Evolutionary conservation across 2,888 invertebrate species (phyloP).

Genomic region (Rhorus exstirpatorius): DNA sequence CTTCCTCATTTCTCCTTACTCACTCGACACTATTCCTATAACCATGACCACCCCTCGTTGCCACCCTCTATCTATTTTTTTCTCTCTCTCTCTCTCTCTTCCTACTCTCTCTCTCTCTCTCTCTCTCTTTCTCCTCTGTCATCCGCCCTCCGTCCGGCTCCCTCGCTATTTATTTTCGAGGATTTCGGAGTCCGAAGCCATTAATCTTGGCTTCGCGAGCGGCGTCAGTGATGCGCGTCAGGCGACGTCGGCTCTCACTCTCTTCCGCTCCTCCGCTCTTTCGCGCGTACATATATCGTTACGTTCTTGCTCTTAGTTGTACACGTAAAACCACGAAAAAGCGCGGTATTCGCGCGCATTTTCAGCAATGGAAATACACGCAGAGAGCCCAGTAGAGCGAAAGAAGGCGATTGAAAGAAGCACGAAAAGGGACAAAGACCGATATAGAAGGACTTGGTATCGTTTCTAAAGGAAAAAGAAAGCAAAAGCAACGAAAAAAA

Average conservation of each 20-base stretch:
- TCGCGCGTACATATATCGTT: slow-evolving; percentile 30
- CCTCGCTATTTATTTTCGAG: slow-evolving; percentile 85
- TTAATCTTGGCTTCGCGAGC: slow-evolving; percentile 84
- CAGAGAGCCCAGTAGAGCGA: slow-evolving; percentile 42
- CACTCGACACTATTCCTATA: slow-evolving; percentile 73
- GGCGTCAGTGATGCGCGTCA: slow-evolving; percentile 85
- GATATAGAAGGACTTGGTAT: slow-evolving; percentile 37
- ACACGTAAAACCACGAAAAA: slow-evolving; percentile 54
- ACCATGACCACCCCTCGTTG: slow-evolving; percentile 68
- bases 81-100: slow-evolving; percentile 39
- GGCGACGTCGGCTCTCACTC: slow-evolving; percentile 84
- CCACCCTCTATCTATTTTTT: slow-evolving; percentile 54
- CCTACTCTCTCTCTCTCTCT: slow-evolving; percentile 39
- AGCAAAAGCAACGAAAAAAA: slow-evolving; percentile 66
- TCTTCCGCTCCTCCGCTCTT: slow-evolving; percentile 41
- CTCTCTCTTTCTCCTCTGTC: slow-evolving; percentile 44
- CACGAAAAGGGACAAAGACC: slow-evolving; percentile 67
- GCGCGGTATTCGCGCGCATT: slow-evolving; percentile 26
- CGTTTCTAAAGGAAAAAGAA: slow-evolving; percentile 50
- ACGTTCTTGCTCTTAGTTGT: slow-evolving; percentile 75
- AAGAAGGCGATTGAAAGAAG: slow-evolving; percentile 68
- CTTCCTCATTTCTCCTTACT: slow-evolving; percentile 51
- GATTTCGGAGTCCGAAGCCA: slow-evolving; percentile 86
- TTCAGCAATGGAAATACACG: slow-evolving; percentile 41
- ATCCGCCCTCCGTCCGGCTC: slow-evolving; percentile 74